phyloP scores from a whole-genome alignment of 2,797 vertebrate genomes.

The Acanthornis magna region DNA sequence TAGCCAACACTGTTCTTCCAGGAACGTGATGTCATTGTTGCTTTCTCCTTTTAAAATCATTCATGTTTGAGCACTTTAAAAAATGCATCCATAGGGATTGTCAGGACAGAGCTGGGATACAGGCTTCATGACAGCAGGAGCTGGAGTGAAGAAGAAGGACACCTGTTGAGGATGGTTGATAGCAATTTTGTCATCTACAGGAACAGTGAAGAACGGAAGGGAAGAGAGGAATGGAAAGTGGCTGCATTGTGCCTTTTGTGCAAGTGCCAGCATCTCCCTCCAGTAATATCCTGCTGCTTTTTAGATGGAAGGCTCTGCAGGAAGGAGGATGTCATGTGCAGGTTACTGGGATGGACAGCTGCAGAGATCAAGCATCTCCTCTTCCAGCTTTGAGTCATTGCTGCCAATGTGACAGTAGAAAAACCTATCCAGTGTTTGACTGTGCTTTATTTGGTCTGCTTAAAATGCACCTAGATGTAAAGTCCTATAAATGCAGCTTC shows the following conservation, averaged over 20 bases:
- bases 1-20: slow-evolving; percentile 8
- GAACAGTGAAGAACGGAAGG: not conserved
- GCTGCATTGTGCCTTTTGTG: not conserved
- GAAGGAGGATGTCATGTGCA: not conserved
- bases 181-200: not conserved
- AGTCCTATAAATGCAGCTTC: not conserved
- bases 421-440: not conserved
- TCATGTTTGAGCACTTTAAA: not conserved
- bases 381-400: not conserved
- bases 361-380: not conserved
- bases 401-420: not conserved
- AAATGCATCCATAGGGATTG: not conserved
- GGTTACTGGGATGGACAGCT: not conserved
- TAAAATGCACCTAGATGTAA: not conserved
- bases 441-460: not conserved
- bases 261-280: not conserved
- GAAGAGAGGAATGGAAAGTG: not conserved
- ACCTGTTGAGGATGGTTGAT: not conserved
- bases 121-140: not conserved
- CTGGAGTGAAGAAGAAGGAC: not conserved
- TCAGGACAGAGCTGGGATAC: not conserved
- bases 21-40: not conserved
- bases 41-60: not conserved
- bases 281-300: not conserved
- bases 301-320: not conserved